Evolutionary conservation across 2,797 vertebrate genomes (phyloP).

Genomic region (Xyrichtys novacula): DNA sequence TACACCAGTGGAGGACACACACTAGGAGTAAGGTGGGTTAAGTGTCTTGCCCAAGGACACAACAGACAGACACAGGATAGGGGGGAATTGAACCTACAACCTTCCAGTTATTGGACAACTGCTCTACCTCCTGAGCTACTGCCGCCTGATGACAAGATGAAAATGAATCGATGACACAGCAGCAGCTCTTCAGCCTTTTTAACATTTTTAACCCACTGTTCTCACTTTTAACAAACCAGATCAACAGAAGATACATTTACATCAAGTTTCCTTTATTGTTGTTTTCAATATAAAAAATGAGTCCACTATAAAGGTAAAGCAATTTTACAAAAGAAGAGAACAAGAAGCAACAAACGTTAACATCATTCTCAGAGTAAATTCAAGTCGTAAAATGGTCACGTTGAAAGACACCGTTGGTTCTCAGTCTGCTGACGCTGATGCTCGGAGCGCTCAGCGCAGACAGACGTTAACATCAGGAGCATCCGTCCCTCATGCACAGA

Average conservation of each 20-base stretch:
- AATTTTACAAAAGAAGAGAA: constrained; percentile 63
- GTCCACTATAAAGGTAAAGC: constrained; percentile 61
- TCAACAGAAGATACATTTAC: constrained; percentile 7
- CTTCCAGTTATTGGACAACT: no score
- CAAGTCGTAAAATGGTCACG: constrained; percentile 42
- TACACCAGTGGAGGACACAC: no score
- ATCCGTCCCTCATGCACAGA: constrained; percentile 39
- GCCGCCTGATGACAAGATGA: no score
- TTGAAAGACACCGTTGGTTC: constrained; percentile 47
- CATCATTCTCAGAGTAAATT: constrained; percentile 35
- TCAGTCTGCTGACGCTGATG: constrained; percentile 4
- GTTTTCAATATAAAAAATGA: constrained; percentile 59
- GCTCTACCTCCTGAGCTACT: no score
- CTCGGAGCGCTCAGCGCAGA: constrained; percentile 41
- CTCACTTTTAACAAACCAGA: not conserved
- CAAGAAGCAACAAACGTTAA: constrained; percentile 42
- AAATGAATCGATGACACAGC: no score
- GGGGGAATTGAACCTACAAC: no score
- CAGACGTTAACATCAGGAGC: constrained; percentile 20
- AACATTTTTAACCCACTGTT: no score
- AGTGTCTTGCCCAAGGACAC: no score
- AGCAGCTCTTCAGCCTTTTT: no score
- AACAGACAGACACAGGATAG: no score
- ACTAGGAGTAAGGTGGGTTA: no score
- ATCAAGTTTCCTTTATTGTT: constrained; percentile 78